phyloP scores from a whole-genome alignment of 2,888 invertebrate species.

The Lymantria dispar region DNA sequence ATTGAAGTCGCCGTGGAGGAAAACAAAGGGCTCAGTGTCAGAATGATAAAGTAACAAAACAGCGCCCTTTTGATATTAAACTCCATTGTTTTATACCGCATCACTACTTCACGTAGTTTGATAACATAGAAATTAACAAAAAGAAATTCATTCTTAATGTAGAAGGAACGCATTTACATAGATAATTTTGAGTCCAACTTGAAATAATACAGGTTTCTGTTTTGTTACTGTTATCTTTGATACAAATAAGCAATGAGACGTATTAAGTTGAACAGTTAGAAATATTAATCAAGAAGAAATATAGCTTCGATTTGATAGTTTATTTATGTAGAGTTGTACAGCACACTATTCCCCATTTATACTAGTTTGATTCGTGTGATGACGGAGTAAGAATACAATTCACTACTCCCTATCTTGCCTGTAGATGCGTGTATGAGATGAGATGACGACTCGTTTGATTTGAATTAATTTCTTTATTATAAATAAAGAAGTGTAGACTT shows the following conservation, averaged over 20 bases:
- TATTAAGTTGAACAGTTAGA: constrained; percentile 11
- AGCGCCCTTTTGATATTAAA: constrained; percentile 61
- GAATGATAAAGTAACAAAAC: constrained; percentile 66
- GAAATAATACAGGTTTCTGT: constrained; percentile 26
- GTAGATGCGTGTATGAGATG: no score
- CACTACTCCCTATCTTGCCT: no score
- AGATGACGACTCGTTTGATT: no score
- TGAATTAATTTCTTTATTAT: no score
- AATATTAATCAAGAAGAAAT: constrained; percentile 25
- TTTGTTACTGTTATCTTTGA: constrained; percentile 30
- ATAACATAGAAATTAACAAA: constrained; percentile 18
- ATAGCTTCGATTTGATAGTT: constrained; percentile 13
- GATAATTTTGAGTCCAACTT: constrained; percentile 16
- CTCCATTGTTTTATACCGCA: constrained; percentile 57
- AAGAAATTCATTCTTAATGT: constrained; percentile 17
- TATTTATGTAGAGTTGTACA: background rate
- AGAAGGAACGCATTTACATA: constrained; percentile 15
- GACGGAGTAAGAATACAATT: no score
- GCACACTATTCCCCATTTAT: no score
- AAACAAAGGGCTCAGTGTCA: constrained; percentile 58
- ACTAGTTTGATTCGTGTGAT: no score
- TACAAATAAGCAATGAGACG: constrained; percentile 16
- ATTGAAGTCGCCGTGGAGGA: constrained; percentile 50
- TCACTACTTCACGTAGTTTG: constrained; percentile 27
- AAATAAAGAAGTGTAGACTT: no score